A percentile compares a stretch with the other conserved stretches of the same genome.
Conservation (phyloP, 2,113 vertebrate species). For the Peromyscus polionotus region DNA sequence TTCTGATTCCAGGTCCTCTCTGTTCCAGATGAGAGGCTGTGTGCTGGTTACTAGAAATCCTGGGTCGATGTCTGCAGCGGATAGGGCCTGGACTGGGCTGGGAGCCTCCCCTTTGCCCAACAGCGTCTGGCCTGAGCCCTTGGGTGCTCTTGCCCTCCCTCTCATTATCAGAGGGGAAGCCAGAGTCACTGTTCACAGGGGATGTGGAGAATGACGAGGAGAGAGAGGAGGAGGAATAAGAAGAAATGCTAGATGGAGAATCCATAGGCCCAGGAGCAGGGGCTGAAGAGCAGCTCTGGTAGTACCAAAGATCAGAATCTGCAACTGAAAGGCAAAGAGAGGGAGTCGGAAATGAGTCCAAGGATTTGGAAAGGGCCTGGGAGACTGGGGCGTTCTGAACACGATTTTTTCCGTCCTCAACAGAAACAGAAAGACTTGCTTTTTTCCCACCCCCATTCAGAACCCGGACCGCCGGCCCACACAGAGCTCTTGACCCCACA, state of each 20-base stretch:
- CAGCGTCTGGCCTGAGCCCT: neutral
- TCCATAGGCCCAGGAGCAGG: slow-evolving; percentile 76
- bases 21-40: slow-evolving; percentile 30
- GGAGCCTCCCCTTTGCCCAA: slow-evolving; percentile 66
- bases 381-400: neutral
- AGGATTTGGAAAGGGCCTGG: neutral
- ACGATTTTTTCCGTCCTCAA: neutral
- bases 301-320: slow-evolving; percentile 63
- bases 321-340: slow-evolving; percentile 68
- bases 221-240: slow-evolving; percentile 65
- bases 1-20: slow-evolving; percentile 64
- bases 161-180: slow-evolving; percentile 88
- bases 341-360: neutral
- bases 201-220: slow-evolving; percentile 71
- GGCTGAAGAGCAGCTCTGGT: slow-evolving; percentile 50
- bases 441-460: neutral
- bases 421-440: neutral
- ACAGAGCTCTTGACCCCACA: neutral
- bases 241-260: slow-evolving; percentile 74
- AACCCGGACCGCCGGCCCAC: neutral
- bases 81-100: slow-evolving; percentile 44
- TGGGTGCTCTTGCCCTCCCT: slow-evolving; percentile 3
- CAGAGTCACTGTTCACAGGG: slow-evolving; percentile 84
- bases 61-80: slow-evolving; percentile 70
- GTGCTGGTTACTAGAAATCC: slow-evolving; percentile 51